Evolutionary conservation across 64 coral and sea anemone species (phyloP).

Genomic region (Catalaphyllia jardinei): DNA sequence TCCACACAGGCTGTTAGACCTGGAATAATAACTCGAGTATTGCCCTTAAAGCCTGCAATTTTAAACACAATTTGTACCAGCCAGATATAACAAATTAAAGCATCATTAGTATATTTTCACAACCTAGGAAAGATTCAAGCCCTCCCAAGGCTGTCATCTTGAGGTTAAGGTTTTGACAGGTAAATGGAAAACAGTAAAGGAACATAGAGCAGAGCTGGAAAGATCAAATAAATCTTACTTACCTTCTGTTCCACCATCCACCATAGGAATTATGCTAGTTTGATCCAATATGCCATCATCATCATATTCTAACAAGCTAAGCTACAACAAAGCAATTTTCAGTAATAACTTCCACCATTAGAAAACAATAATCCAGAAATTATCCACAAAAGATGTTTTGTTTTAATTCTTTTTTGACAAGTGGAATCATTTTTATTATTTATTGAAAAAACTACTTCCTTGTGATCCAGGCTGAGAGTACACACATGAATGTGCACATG

Average conservation of each 20-base stretch:
- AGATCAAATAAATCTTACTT: background rate
- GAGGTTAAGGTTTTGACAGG: too few relatives aligned
- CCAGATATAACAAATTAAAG: too few relatives aligned
- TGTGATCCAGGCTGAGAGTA: too few relatives aligned
- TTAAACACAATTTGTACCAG: background rate
- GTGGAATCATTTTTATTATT: too few relatives aligned
- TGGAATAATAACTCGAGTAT: constrained; percentile 90
- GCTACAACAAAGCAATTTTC: constrained; percentile 36
- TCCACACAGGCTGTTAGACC: constrained; percentile 93
- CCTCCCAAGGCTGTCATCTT: too few relatives aligned
- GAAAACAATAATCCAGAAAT: background rate
- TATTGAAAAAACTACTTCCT: too few relatives aligned
- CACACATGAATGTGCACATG: too few relatives aligned
- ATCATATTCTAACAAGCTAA: constrained; percentile 97
- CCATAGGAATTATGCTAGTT: constrained; percentile 79
- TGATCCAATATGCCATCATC: constrained; percentile 86
- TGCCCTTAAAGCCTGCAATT: constrained; percentile 90
- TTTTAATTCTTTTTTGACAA: background rate
- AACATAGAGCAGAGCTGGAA: too few relatives aligned
- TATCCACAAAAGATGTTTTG: background rate
- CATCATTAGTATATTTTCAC: too few relatives aligned
- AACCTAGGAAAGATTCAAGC: too few relatives aligned
- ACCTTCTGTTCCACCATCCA: constrained; percentile 99
- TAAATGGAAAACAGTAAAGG: too few relatives aligned
- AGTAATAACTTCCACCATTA: background rate